Percentiles rank a stretch among this genome's conserved stretches.
These are phyloP conservation scores for Microctenopoma steveboyesi DNA, from an alignment of 2,797 vertebrate genomes.

Conservation along the genomic window DNA sequence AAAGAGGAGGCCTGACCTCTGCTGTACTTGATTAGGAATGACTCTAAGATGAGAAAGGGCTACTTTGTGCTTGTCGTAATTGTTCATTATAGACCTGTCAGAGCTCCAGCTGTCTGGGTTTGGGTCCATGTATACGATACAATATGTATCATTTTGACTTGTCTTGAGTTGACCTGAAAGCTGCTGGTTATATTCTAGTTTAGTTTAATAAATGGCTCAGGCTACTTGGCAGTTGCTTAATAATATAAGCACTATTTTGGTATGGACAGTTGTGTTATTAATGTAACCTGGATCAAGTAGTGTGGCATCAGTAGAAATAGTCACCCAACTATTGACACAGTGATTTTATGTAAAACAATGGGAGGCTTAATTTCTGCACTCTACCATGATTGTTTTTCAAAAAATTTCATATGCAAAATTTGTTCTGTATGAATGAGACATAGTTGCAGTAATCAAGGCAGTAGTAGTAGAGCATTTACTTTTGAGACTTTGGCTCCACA, in stretches of 20 bases:
- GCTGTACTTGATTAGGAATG: constrained; percentile 44
- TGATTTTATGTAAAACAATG: not conserved
- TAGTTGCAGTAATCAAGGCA: not conserved
- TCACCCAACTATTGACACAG: too few species aligned
- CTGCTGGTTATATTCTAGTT: too few species aligned
- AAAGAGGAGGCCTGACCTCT: constrained; percentile 66
- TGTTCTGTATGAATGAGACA: not conserved
- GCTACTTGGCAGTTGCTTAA: too few species aligned
- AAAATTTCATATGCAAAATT: not conserved
- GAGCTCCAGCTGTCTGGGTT: constrained; percentile 41
- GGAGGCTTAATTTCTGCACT: not conserved
- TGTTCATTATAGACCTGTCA: constrained; percentile 68
- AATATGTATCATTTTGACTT: too few species aligned
- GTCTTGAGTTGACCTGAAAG: too few species aligned
- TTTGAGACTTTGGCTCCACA: not conserved
- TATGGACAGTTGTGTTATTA: too few species aligned
- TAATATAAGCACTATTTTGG: too few species aligned
- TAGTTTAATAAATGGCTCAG: too few species aligned
- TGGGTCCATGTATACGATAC: constrained; percentile 9
- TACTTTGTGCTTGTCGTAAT: constrained; percentile 65
- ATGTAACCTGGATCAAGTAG: too few species aligned
- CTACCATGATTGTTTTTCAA: not conserved
- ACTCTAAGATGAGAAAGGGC: constrained; percentile 58
- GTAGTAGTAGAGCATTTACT: not conserved
- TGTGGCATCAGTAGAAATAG: too few species aligned